Base-by-base conservation (phyloP, 1,140 invertebrate genomes). In the Drosophila prosaltans region DNA sequence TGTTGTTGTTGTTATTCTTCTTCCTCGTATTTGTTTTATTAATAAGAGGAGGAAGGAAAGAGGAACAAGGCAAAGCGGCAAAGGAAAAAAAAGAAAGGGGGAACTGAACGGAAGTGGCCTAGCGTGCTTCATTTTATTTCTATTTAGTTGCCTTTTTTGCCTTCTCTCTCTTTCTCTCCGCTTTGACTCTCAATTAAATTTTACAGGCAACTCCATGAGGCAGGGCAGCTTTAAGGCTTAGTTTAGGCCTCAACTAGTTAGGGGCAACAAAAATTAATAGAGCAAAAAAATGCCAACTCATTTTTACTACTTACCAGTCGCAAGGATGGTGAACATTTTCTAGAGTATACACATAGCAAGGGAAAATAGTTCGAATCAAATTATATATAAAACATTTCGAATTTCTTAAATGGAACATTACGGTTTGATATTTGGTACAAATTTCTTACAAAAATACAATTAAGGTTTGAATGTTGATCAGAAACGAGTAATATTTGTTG, bases 251-350 rank as follows among this genome's bases (percentile, higher is more conserved):
- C 67, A 30, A 45, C 81, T 74, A 74, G 74, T 76, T 76, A 28
- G 59, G 51, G 68, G 43, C 83, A 79, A 79, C 79, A 80, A 86
- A 88, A 88, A 82, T 88, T 88, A 88, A 88, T 82, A 86, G 75
- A 82, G 83, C 83, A 81, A 79, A 88, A 61, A 86, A 88, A 72
- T 80, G 80, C 80, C 71, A 83, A 77, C 83, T 83, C 69, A 82
- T 75, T 82, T 73, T 71, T 77, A 77, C 70, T 66, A 39, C 69
- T 62, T 32, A 11, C 26, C 26, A n/a, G 1, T 32, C 32, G 5
- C 40, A 26, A 32, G 7, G 36, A 3, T 26, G 16, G 58, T 2
- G 24, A 8, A 36, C 9, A 36, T 30, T 21, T 9, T 24, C 8
- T 9, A 9, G 45, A 21, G 21, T 51, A 24, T 24, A 51, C 9